These are phyloP conservation scores for Ctena decussata DNA, from an alignment of 2,888 invertebrate species.

Conservation along the genomic window DNA sequence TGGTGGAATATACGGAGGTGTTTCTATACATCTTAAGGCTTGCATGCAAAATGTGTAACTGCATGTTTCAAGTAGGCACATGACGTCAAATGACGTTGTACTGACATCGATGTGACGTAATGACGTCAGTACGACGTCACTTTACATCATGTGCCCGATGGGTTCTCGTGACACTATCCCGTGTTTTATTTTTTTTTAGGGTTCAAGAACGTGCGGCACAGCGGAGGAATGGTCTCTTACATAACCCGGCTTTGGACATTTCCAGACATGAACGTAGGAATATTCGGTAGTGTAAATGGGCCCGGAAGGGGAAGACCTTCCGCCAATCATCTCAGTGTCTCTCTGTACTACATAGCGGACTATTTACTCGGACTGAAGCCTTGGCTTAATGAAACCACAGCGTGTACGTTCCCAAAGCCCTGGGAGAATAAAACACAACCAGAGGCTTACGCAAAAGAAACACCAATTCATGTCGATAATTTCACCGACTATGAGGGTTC, in stretches of 20 bases:
- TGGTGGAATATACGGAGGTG: no score
- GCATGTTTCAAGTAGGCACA: no score
- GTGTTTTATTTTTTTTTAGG: not conserved
- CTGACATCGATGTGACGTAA: no score
- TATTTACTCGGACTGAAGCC: not conserved
- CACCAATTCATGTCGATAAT: not conserved
- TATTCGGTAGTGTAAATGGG: conserved; percentile 53
- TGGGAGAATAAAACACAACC: not conserved
- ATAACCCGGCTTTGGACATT: conserved; percentile 27
- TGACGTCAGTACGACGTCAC: no score
- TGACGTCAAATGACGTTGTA: no score
- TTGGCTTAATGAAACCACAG: no score
- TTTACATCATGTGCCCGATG: no score
- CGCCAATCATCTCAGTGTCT: not conserved
- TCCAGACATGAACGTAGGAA: conserved; percentile 44
- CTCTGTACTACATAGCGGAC: not conserved
- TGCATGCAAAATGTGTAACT: no score
- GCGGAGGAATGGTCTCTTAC: conserved; percentile 51
- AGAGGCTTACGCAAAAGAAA: not conserved
- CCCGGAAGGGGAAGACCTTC: not conserved
- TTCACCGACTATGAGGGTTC: not conserved
- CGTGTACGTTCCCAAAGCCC: not conserved
- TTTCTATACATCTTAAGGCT: no score
- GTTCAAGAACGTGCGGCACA: conserved; percentile 30
- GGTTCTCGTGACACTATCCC: no score